Conservation (phyloP, 53 echinoderm and acorn worm genomes). For the Actinopyga echinites region DNA sequence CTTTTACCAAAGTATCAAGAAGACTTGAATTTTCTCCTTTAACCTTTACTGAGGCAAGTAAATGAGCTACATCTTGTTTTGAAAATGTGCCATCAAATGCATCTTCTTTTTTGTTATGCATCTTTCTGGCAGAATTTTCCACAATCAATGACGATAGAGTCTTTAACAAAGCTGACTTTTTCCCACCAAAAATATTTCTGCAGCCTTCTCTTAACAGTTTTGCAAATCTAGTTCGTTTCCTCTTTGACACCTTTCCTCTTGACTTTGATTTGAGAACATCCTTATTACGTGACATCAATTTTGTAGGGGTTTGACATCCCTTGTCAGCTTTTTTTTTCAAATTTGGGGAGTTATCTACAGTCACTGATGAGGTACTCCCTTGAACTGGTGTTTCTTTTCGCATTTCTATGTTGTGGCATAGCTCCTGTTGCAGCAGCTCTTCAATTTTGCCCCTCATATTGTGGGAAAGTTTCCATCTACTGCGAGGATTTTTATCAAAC, state of each 20-base stretch:
- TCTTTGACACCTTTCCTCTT: neutral
- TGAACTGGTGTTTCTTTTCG: neutral
- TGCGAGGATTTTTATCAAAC: neutral
- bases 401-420: neutral
- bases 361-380: too few relatives aligned
- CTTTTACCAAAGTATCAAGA: too few relatives aligned
- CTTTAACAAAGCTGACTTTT: neutral
- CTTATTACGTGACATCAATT: too few relatives aligned
- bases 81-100: conserved; percentile 19
- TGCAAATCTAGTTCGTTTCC: neutral
- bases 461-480: neutral
- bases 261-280: too few relatives aligned
- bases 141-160: neutral
- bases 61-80: neutral
- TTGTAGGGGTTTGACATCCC: too few relatives aligned
- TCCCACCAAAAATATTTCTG: conserved; percentile 8
- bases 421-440: neutral
- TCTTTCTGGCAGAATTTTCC: neutral
- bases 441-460: neutral
- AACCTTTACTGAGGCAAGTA: too few relatives aligned
- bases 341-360: too few relatives aligned
- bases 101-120: neutral
- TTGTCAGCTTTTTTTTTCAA: too few relatives aligned
- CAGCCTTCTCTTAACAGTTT: neutral
- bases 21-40: too few relatives aligned